Evolutionary conservation across 2,797 vertebrate species (phyloP).

Genomic region (Naso thynnoides): DNA sequence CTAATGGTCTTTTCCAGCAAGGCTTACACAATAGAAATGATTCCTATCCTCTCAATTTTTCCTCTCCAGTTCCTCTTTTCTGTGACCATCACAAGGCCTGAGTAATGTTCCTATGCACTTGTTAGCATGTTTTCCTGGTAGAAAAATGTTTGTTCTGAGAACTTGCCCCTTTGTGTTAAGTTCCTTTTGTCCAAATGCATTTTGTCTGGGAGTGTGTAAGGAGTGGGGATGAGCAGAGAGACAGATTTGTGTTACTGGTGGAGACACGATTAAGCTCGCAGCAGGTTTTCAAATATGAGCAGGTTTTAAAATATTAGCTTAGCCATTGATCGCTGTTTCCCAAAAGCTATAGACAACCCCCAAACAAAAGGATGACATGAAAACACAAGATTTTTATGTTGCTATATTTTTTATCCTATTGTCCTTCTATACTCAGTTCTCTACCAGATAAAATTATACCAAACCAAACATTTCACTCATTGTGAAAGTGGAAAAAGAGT

Average conservation of each 20-base stretch:
- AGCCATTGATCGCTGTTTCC: slow-evolving; percentile 62
- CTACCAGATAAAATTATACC: slow-evolving; percentile 54
- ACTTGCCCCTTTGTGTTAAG: slow-evolving; percentile 69
- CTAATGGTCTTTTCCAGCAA: slow-evolving; percentile 84
- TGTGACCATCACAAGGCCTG: slow-evolving; percentile 82
- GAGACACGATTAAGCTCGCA: slow-evolving; percentile 70
- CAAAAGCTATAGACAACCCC: slow-evolving; percentile 44
- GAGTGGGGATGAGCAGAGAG: slow-evolving; percentile 65
- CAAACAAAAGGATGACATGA: slow-evolving; percentile 34
- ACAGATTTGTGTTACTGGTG: slow-evolving; percentile 59
- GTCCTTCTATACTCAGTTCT: slow-evolving; percentile 52
- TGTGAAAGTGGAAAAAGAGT: slow-evolving; percentile 69
- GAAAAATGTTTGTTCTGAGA: slow-evolving; percentile 78
- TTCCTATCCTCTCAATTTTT: slow-evolving; percentile 80
- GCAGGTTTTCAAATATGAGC: slow-evolving; percentile 71
- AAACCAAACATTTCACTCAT: slow-evolving; percentile 64
- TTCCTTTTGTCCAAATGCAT: slow-evolving; percentile 77
- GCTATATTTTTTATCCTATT: slow-evolving; percentile 26
- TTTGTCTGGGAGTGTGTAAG: slow-evolving; percentile 75
- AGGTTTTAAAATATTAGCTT: slow-evolving; percentile 69
- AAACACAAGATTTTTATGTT: slow-evolving; percentile 52
- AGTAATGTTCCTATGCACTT: slow-evolving; percentile 89
- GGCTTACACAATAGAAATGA: slow-evolving; percentile 81
- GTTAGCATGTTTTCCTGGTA: slow-evolving; percentile 84
- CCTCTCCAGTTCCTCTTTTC: slow-evolving; percentile 79